Conservation (phyloP, 2,888 invertebrate genomes). For the Drosophila acutilabella region DNA sequence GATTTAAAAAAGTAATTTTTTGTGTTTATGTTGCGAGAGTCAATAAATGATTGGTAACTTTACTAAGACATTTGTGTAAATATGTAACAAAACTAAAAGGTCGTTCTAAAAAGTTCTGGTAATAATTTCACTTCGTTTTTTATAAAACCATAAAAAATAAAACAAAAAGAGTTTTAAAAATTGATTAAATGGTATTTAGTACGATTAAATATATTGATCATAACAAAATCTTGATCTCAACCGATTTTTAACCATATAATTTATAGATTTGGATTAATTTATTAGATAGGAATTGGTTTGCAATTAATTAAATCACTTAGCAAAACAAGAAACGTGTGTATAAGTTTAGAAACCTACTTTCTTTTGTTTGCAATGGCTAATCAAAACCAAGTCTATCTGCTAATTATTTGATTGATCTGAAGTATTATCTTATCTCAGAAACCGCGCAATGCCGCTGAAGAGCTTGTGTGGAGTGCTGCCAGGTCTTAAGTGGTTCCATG, state of each 20-base stretch:
- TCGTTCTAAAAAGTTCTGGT: neutral
- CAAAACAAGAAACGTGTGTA: too few species aligned
- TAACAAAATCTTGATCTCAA: too few species aligned
- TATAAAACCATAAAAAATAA: too few species aligned
- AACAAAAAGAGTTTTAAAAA: too few species aligned
- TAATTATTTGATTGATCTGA: neutral
- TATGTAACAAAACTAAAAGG: conserved; percentile 5
- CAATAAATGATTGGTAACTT: conserved; percentile 18
- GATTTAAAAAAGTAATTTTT: conserved; percentile 16
- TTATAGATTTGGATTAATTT: too few species aligned
- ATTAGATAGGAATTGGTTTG: too few species aligned
- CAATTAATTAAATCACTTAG: too few species aligned
- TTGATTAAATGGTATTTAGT: too few species aligned
- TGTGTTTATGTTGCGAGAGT: conserved; percentile 24
- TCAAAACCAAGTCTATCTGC: neutral
- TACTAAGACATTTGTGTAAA: conserved; percentile 64
- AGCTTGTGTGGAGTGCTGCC: conserved; percentile 73
- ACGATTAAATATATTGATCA: too few species aligned
- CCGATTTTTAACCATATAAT: too few species aligned
- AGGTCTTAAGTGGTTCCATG: conserved; percentile 89
- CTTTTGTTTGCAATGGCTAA: neutral
- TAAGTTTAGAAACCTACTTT: neutral
- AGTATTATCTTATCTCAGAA: conserved; percentile 2
- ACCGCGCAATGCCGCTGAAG: conserved; percentile 49
- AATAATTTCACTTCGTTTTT: neutral